A percentile compares a stretch with the other conserved stretches of the same genome.
These are phyloP conservation scores for Clunio marinus DNA, from an alignment of 2,888 invertebrate species.

Conservation along the genomic window DNA sequence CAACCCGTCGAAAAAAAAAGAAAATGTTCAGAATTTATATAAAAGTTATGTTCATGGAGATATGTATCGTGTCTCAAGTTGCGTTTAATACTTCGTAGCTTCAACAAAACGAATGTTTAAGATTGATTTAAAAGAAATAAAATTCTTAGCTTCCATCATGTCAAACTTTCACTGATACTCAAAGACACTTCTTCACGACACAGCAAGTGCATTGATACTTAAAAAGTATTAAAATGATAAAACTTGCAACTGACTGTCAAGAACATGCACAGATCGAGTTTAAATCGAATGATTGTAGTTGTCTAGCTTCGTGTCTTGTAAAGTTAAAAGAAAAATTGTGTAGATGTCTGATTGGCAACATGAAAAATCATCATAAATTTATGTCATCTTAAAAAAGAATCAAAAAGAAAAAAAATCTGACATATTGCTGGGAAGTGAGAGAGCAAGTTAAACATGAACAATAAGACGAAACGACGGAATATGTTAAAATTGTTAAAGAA, in stretches of 20 bases:
- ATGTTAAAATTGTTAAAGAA: not conserved
- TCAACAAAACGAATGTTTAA: too few species aligned
- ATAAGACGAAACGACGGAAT: not conserved
- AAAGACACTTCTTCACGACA: not conserved
- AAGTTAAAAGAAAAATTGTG: not conserved
- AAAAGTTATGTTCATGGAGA: too few species aligned
- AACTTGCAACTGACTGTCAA: not conserved
- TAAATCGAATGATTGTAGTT: not conserved
- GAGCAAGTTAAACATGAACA: too few species aligned
- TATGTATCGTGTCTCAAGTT: too few species aligned
- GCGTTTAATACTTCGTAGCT: too few species aligned
- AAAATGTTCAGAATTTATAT: slow-evolving; percentile 18
- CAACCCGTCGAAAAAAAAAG: not conserved
- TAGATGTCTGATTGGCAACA: slow-evolving; percentile 28
- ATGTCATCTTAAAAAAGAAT: slow-evolving; percentile 21
- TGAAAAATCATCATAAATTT: slow-evolving; percentile 36
- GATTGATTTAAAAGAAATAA: too few species aligned
- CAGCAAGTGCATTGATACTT: not conserved
- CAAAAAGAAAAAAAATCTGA: slow-evolving; percentile 15
- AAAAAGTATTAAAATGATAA: not conserved
- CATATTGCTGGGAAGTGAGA: not conserved
- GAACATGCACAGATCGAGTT: not conserved
- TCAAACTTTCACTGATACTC: too few species aligned
- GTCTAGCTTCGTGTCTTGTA: not conserved
- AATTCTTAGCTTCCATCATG: too few species aligned